A percentile compares a stretch with the other conserved stretches of the same genome.
Evolutionary conservation across 2,888 invertebrate species (phyloP).

Genomic region (Hirtodrosophila confusa): DNA sequence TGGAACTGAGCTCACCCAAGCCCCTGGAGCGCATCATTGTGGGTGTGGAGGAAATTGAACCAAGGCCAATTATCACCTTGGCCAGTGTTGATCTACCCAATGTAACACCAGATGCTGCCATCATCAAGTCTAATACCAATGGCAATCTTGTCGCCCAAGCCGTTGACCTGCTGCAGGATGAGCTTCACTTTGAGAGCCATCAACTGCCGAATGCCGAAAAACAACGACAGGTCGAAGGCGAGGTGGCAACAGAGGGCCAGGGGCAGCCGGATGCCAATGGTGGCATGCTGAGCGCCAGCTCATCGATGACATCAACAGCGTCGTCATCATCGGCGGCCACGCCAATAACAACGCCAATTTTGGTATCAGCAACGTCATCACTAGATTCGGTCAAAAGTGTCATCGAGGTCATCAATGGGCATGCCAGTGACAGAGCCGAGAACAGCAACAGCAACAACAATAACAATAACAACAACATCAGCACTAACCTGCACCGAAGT

Average conservation of each 20-base stretch:
- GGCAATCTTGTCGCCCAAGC: slow-evolving; percentile 44
- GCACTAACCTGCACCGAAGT: slow-evolving; percentile 4
- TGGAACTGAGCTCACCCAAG: slow-evolving; percentile 53
- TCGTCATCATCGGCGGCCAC: slow-evolving; percentile 54
- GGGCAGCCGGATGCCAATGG: slow-evolving; percentile 17
- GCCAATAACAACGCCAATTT: slow-evolving; percentile 70
- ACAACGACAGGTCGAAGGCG: slow-evolving; percentile 38
- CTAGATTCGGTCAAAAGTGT: slow-evolving; percentile 77
- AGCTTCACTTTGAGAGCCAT: slow-evolving; percentile 78
- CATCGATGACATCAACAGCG: slow-evolving; percentile 52
- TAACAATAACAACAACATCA: too few relatives aligned
- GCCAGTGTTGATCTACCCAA: slow-evolving; percentile 77
- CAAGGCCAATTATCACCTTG: slow-evolving; percentile 63
- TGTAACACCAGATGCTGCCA: slow-evolving; percentile 19
- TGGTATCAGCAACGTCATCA: slow-evolving; percentile 79
- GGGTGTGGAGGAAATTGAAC: slow-evolving; percentile 72
- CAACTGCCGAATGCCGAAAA: slow-evolving; percentile 71
- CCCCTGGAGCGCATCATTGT: slow-evolving; percentile 83
- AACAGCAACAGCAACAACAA: slow-evolving; percentile 29
- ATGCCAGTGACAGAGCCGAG: slow-evolving; percentile 24
- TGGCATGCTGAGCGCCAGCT: slow-evolving; percentile 52
- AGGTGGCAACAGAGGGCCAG: neutral
- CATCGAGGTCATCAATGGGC: slow-evolving; percentile 63
- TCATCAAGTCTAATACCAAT: slow-evolving; percentile 7
- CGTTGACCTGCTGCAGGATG: slow-evolving; percentile 56